A percentile compares a stretch with the other conserved stretches of the same genome.
These are phyloP conservation scores for Pampusana beccarii DNA, from an alignment of 2,113 vertebrate genomes.

Conservation along the genomic window DNA sequence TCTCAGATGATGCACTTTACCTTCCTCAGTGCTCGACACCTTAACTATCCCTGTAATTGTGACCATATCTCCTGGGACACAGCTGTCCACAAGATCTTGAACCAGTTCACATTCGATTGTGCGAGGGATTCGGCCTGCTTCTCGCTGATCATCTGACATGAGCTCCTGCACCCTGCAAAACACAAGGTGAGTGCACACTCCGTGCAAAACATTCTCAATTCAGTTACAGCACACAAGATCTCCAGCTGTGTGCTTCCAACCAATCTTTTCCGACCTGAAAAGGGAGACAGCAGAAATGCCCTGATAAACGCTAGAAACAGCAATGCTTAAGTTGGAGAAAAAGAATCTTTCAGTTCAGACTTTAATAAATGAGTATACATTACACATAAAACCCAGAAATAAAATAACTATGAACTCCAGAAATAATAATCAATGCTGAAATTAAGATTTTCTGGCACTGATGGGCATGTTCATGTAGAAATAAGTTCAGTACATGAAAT, in stretches of 20 bases:
- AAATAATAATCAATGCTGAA: neutral
- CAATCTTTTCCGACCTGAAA: neutral
- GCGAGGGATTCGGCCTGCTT: conserved; percentile 93
- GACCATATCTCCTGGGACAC: conserved; percentile 92
- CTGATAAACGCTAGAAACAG: neutral
- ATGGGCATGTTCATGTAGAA: neutral
- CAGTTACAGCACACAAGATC: neutral
- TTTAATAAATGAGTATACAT: neutral
- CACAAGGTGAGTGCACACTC: neutral
- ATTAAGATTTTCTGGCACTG: neutral
- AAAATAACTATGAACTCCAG: neutral
- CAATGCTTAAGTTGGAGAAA: neutral
- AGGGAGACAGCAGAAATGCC: neutral
- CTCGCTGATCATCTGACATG: conserved; percentile 89
- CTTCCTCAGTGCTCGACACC: conserved; percentile 88
- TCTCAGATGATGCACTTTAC: conserved; percentile 59
- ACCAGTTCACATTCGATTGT: conserved; percentile 94
- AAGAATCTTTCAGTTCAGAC: neutral
- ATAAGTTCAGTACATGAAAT: neutral
- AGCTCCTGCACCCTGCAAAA: conserved; percentile 90
- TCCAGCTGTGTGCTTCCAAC: neutral
- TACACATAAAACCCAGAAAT: neutral
- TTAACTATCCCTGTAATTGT: conserved; percentile 90
- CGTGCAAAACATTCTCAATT: accelerated
- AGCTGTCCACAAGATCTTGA: conserved; percentile 94